Evolutionary conservation across 2,888 invertebrate genomes (phyloP).

Genomic region (Flexamia atlantica): DNA sequence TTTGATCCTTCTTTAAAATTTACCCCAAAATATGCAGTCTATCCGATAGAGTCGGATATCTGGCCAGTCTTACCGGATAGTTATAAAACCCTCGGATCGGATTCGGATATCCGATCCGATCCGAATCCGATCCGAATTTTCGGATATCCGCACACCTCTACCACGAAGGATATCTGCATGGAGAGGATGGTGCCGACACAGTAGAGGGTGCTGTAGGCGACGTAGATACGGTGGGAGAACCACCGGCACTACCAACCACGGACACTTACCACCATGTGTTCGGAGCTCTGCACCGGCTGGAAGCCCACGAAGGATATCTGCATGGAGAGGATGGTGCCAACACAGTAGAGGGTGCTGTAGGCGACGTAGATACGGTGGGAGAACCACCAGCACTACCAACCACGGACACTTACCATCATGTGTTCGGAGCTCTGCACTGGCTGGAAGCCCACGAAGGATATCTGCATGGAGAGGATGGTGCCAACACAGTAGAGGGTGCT

Average conservation of each 20-base stretch:
- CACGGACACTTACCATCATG: too few species aligned
- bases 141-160: too few species aligned
- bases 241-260: conserved; percentile 77
- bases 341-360: conserved; percentile 94
- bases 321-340: conserved; percentile 98
- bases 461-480: too few species aligned
- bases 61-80: too few species aligned
- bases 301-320: conserved; percentile 95
- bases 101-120: too few species aligned
- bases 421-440: too few species aligned
- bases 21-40: too few species aligned
- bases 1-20: too few species aligned
- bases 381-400: conserved; percentile 95
- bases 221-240: conserved; percentile 91
- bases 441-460: conserved; percentile 82
- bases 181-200: conserved; percentile 97
- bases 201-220: conserved; percentile 96
- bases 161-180: conserved; percentile 96
- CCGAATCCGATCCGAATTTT: too few species aligned
- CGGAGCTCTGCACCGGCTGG: conserved; percentile 97
- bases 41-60: too few species aligned
- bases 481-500: too few species aligned
- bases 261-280: conserved; percentile 95
- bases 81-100: too few species aligned
- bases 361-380: conserved; percentile 96